Evolutionary conservation across 2,113 vertebrate genomes (phyloP), one percentile per base, ranked within the genome.

Genomic region (Platysteira castanea): DNA sequence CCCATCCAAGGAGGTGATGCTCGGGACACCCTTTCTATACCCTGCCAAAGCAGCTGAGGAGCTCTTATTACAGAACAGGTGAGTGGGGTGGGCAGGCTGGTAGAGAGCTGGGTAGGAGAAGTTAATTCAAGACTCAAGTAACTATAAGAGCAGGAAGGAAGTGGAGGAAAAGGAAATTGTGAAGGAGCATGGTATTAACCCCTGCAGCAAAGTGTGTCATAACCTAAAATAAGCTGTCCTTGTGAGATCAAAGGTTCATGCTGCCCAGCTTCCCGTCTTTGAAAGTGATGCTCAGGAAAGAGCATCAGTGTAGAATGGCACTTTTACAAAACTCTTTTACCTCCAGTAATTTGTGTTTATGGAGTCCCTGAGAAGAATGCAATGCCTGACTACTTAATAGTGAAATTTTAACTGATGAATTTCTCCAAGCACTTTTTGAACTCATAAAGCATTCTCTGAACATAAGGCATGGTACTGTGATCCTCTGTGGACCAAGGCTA

Each of bases 31-130:
- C 94, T 96, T 97, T 70, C 80, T 84, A 87, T 93, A 33, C 85
- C 33, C 53, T 83, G 78, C 46, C 65, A 93, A 85, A 94, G 96
- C 87, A 97, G 95, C 96, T 97, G 96, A 96, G 87, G 60, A 64
- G 75, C 76, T 98, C 96, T 84, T 74, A 77, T 98, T 98, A 97
- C 97, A 92, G 35, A 89, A 68, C 93, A 96, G 76, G 91, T 95
- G 91, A 98, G 96, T 97, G 93, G 81, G 59, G 35, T 30, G 47
- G 61, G 75, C 46, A 93, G 42, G 35, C 54, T 93, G 76, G 53
- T 71, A 90, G 76, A 85, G 22, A 56, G 49, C 44, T 84, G 54
- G 53, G 70, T 56, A 73, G 84, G 54, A 81, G 89, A 85, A 92
- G 9, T 13, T 71, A 63, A 50, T 4, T 37, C 16, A 94, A 64